Evolutionary conservation across 2,797 vertebrate genomes (phyloP).

Genomic region (Fundulus diaphanus): DNA sequence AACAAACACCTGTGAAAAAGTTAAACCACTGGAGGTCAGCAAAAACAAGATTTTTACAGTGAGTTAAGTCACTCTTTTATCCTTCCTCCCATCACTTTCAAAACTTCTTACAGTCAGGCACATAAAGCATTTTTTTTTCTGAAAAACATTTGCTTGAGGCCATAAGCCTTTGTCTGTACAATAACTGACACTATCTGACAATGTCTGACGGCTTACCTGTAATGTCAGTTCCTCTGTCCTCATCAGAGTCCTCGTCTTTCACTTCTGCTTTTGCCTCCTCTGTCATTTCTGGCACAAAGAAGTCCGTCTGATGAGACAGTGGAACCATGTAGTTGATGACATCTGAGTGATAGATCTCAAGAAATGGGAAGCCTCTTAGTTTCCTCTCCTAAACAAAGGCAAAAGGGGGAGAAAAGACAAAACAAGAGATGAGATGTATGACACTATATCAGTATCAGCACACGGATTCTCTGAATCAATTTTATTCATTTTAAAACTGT

Average conservation of each 20-base stretch:
- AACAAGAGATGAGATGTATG: slow-evolving; percentile 3
- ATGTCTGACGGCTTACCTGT: slow-evolving; percentile 72
- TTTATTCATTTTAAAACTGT: background rate
- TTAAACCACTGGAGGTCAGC: slow-evolving; percentile 13
- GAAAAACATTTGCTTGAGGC: background rate
- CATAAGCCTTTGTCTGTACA: background rate
- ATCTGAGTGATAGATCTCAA: slow-evolving; percentile 90
- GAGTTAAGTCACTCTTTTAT: background rate
- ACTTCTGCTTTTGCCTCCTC: slow-evolving; percentile 80
- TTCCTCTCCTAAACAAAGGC: slow-evolving; percentile 86
- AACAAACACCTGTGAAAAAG: background rate
- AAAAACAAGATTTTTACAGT: background rate
- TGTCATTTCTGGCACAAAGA: slow-evolving; percentile 93
- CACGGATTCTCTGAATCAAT: background rate
- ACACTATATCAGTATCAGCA: background rate
- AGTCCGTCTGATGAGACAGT: slow-evolving; percentile 91
- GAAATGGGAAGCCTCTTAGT: slow-evolving; percentile 88
- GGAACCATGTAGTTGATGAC: slow-evolving; percentile 93
- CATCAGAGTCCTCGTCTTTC: slow-evolving; percentile 81
- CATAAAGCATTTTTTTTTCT: background rate
- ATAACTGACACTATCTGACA: background rate
- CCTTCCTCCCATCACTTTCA: background rate
- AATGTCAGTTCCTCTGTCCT: slow-evolving; percentile 85
- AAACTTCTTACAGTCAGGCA: background rate
- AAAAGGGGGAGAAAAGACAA: slow-evolving; percentile 22